A percentile compares a stretch with the other conserved stretches of the same genome.
These are phyloP conservation scores for Cheilosia urbana DNA, from an alignment of 2,888 invertebrate species.

Conservation along the genomic window DNA sequence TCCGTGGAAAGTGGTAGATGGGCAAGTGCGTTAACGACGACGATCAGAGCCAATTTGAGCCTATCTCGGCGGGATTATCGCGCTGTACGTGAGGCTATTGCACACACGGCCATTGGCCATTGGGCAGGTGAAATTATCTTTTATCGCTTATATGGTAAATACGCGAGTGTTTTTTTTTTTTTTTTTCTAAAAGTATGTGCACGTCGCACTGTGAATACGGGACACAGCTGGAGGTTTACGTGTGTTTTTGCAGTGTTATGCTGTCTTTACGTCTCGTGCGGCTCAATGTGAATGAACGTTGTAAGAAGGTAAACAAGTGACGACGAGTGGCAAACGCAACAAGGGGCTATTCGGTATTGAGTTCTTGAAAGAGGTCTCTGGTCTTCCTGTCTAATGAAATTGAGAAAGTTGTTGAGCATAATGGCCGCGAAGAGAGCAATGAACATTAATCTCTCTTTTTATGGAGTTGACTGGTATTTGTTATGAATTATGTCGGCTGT, in stretches of 20 bases:
- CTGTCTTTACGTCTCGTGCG: constrained; percentile 17
- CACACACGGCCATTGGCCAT: constrained; percentile 21
- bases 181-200: constrained; percentile 54
- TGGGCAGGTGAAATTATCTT: constrained; percentile 71
- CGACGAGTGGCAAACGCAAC: not conserved
- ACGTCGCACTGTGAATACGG: constrained; percentile 48
- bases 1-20: constrained; percentile 61
- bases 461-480: constrained; percentile 14
- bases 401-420: constrained; percentile 64
- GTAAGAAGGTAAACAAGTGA: too few relatives aligned
- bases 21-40: constrained; percentile 34
- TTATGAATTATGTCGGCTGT: constrained; percentile 35
- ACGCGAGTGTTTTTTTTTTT: constrained; percentile 23
- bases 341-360: constrained; percentile 33
- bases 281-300: constrained; percentile 58
- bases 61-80: constrained; percentile 12
- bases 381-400: constrained; percentile 68
- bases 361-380: constrained; percentile 60
- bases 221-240: constrained; percentile 65
- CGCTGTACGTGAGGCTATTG: constrained; percentile 45
- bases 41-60: constrained; percentile 38
- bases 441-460: constrained; percentile 53
- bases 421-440: constrained; percentile 37
- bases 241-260: constrained; percentile 19
- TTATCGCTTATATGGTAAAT: constrained; percentile 65